A percentile compares a stretch with the other conserved stretches of the same genome.
These are phyloP conservation scores for Emydocephalus ijimae DNA, from an alignment of 2,113 vertebrate species.

Conservation along the genomic window DNA sequence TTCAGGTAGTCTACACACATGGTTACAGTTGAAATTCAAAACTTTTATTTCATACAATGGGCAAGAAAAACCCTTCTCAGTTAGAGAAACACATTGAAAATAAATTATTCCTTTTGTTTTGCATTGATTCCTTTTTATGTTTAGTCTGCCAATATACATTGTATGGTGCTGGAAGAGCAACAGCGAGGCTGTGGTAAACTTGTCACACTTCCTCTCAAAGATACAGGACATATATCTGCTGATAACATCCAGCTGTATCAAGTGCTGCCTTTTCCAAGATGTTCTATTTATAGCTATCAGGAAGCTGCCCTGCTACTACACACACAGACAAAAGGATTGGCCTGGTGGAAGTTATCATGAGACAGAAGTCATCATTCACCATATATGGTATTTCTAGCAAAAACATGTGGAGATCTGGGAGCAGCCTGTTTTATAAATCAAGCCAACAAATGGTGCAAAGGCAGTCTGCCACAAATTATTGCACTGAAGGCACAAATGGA, in stretches of 20 bases:
- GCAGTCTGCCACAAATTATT: slow-evolving; percentile 5
- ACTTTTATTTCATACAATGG: slow-evolving; percentile 24
- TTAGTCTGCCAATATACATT: neutral
- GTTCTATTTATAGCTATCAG: neutral
- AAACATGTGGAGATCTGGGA: slow-evolving; percentile 29
- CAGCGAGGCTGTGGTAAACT: accelerated
- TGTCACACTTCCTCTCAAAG: neutral
- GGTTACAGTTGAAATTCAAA: neutral
- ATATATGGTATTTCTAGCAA: slow-evolving; percentile 24
- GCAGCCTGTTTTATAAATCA: slow-evolving; percentile 39
- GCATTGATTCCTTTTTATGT: slow-evolving; percentile 13
- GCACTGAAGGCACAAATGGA: neutral
- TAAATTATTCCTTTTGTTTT: neutral
- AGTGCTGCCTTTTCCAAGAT: neutral
- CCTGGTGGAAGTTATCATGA: slow-evolving; percentile 3
- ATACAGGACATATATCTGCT: accelerated
- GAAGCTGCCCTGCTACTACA: neutral
- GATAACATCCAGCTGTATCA: neutral
- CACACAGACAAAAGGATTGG: neutral
- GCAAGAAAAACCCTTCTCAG: neutral
- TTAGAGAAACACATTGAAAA: neutral
- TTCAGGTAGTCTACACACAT: neutral
- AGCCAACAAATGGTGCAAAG: slow-evolving; percentile 25
- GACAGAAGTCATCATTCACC: slow-evolving; percentile 15
- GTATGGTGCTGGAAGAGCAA: neutral